These are phyloP conservation scores for Chelmon rostratus DNA, from an alignment of 2,797 vertebrate species.

Conservation along the genomic window DNA sequence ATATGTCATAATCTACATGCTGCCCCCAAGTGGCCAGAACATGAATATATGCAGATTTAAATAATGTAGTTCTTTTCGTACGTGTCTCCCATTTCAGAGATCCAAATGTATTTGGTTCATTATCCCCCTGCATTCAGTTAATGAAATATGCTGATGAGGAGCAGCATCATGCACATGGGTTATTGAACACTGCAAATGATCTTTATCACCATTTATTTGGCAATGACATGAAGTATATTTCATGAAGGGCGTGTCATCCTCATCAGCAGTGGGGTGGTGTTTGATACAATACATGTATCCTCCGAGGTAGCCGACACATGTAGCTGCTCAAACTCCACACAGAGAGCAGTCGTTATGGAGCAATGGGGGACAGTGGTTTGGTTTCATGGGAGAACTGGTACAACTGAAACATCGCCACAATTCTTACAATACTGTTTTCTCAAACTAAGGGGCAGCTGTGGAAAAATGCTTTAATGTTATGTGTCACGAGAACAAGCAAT, in stretches of 20 bases:
- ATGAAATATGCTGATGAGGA: slow-evolving; percentile 64
- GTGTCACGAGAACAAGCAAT: no score
- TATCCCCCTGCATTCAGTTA: slow-evolving; percentile 48
- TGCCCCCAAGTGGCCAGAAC: neutral
- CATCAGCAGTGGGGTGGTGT: neutral
- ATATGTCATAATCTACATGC: no score
- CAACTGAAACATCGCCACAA: no score
- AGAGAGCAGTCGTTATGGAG: no score
- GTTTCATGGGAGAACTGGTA: no score
- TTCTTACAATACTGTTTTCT: no score
- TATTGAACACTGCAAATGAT: slow-evolving; percentile 59
- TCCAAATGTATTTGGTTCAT: slow-evolving; percentile 38
- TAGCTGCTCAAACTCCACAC: no score
- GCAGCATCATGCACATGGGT: slow-evolving; percentile 43
- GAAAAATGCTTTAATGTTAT: no score
- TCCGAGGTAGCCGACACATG: no score
- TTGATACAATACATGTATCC: neutral
- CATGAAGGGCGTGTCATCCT: slow-evolving; percentile 4
- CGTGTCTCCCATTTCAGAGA: slow-evolving; percentile 18
- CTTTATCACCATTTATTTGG: slow-evolving; percentile 30
- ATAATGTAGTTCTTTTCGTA: neutral
- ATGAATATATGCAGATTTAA: neutral
- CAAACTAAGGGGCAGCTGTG: no score
- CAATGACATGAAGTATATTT: slow-evolving; percentile 19
- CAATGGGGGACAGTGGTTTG: no score